Evolutionary conservation across 2,113 vertebrate genomes (phyloP), one percentile per base, ranked within the genome.

Genomic region (Echinops telfairi): DNA sequence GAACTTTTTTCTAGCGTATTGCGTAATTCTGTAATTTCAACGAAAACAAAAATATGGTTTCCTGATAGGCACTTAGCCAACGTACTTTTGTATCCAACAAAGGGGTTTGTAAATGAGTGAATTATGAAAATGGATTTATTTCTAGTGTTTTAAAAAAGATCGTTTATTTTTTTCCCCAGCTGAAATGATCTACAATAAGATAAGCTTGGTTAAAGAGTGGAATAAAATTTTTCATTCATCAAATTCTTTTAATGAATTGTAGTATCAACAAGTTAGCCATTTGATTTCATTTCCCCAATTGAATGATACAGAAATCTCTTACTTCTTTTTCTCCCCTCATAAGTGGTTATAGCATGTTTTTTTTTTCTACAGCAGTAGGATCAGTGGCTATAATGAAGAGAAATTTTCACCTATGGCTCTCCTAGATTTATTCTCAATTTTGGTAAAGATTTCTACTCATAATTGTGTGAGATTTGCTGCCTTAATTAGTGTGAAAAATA

Each of bases 211-310:
- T 92, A 75, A 68, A 20, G 14, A 84, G n/a, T 83, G 68, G 10
- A 78, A 90, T 60, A 90, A 73, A 83, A 83, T 84, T 38, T 79
- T 4, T 15, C 62, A 20, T 16, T 33, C 90, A 25, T 25, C 57
- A 90, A 87, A 89, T 75, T 43, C 15, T 33, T 83, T 66, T 68
- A 47, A 92, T 29, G 40, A 62, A 90, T 83, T 92, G 79, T 80
- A 33, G 31, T 75, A 71, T 23, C 40, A 71, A 29, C 43, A 47
- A 53, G 47, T 64, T 17, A 60, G 57, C 33, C 22, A 66, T 64
- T 76, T 22, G 92, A 43, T 7, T 76, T 88, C 36, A 38, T 62
- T 88, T 71, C 40, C 80, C 29, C 62, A 91, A 36, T 43, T 70
- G 19, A 83, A 40, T 43, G 71, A 11, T 62, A 29, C 29, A 60